These are phyloP conservation scores for Thryonomys swinderianus DNA, from an alignment of 2,113 vertebrate genomes.

Conservation along the genomic window DNA sequence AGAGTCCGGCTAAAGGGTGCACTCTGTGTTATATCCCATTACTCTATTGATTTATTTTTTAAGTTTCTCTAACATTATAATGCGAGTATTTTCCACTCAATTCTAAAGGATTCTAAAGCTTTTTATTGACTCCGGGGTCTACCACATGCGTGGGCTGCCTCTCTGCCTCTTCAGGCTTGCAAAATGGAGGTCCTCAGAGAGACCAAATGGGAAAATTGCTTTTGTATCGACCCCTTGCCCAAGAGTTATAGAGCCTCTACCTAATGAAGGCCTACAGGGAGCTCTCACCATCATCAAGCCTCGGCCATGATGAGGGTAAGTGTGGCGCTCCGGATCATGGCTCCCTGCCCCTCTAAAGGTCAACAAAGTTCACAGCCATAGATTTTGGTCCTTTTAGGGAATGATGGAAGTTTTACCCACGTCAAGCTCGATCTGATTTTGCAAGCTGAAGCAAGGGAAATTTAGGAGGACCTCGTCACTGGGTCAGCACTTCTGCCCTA, in stretches of 20 bases:
- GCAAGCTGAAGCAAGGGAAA: not conserved
- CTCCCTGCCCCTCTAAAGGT: not conserved
- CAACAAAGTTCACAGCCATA: not conserved
- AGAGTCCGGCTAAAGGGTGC: not conserved
- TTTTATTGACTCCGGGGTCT: slow-evolving; percentile 39
- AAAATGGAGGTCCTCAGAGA: slow-evolving; percentile 50
- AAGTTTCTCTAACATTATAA: slow-evolving; percentile 70
- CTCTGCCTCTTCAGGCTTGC: slow-evolving; percentile 2
- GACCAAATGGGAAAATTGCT: slow-evolving; percentile 72
- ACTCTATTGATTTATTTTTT: slow-evolving; percentile 58
- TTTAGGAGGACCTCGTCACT: fast-evolving
- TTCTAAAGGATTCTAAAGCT: slow-evolving; percentile 52
- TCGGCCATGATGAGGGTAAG: slow-evolving; percentile 26
- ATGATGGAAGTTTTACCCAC: not conserved
- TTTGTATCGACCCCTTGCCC: slow-evolving; percentile 48
- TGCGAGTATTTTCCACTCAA: slow-evolving; percentile 55
- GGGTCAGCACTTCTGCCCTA: no score
- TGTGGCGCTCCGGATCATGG: not conserved
- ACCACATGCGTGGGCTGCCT: not conserved
- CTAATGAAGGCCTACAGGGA: slow-evolving; percentile 40
- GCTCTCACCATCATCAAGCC: not conserved
- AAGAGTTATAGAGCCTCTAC: slow-evolving; percentile 47
- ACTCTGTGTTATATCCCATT: slow-evolving; percentile 25
- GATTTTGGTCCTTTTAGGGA: not conserved
- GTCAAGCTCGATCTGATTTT: no score